Evolutionary conservation across 2,797 vertebrate genomes (phyloP).

Genomic region (Margarornis squamiger): DNA sequence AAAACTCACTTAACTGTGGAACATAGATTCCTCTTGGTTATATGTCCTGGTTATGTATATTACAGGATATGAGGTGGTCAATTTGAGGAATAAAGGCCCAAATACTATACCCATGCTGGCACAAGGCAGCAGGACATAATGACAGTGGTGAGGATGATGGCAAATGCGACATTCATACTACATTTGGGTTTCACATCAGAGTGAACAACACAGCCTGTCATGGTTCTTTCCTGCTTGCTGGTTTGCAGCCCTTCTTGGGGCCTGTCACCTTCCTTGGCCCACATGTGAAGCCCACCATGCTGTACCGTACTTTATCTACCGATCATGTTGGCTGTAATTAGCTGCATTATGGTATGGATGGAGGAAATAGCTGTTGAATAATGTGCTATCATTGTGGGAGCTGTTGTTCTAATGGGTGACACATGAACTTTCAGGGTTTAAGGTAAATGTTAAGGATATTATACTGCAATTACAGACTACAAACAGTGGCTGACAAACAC

Average conservation of each 20-base stretch:
- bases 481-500: background rate
- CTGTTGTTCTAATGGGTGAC: background rate
- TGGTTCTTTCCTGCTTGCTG: background rate
- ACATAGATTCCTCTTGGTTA: background rate
- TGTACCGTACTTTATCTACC: background rate
- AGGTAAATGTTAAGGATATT: background rate
- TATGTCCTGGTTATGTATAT: background rate
- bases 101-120: too few relatives aligned
- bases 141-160: background rate
- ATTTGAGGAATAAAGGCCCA: background rate
- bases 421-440: background rate
- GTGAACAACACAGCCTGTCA: accelerated
- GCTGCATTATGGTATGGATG: background rate
- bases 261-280: background rate
- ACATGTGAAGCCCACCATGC: accelerated
- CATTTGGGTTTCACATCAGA: background rate
- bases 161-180: background rate
- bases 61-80: background rate
- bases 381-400: background rate
- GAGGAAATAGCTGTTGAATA: background rate
- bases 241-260: background rate
- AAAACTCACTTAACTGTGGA: background rate
- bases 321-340: background rate
- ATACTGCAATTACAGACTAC: background rate
- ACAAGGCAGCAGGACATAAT: background rate